These are phyloP conservation scores for Rotaria socialis DNA, from an alignment of 2,888 invertebrate species.

Conservation along the genomic window DNA sequence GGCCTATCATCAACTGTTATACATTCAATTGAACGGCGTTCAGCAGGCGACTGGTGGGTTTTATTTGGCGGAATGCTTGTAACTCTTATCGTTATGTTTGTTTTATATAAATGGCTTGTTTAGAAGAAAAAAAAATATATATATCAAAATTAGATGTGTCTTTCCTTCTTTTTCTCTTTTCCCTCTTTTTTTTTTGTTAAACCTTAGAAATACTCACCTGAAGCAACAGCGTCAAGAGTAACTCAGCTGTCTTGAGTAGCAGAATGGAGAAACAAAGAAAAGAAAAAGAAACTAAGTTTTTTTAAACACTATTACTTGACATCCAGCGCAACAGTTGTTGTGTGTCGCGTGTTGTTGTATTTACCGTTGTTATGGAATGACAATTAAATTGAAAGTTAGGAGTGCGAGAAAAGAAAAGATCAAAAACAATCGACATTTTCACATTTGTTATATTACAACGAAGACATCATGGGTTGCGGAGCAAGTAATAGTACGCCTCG, in stretches of 20 bases:
- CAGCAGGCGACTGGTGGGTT: conserved; percentile 79
- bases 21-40: conserved; percentile 80
- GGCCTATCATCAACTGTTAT: conserved; percentile 91
- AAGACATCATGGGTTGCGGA: conserved; percentile 7
- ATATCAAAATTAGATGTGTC: background rate
- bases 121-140: background rate
- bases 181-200: background rate
- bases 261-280: background rate
- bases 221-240: background rate
- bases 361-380: background rate
- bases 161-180: background rate
- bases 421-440: conserved; percentile 4
- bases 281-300: background rate
- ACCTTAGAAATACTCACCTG: background rate
- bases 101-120: conserved; percentile 66
- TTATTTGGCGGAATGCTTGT: conserved; percentile 79
- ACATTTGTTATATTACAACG: background rate
- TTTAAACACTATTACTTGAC: background rate
- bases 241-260: background rate
- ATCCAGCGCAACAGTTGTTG: conserved; percentile 5
- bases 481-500: background rate
- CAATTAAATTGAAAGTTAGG: background rate
- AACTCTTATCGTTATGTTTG: conserved; percentile 73
- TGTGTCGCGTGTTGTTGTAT: conserved; percentile 15
- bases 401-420: background rate